Conservation (phyloP, 2,113 vertebrate genomes). For the Seriola dumerili region DNA sequence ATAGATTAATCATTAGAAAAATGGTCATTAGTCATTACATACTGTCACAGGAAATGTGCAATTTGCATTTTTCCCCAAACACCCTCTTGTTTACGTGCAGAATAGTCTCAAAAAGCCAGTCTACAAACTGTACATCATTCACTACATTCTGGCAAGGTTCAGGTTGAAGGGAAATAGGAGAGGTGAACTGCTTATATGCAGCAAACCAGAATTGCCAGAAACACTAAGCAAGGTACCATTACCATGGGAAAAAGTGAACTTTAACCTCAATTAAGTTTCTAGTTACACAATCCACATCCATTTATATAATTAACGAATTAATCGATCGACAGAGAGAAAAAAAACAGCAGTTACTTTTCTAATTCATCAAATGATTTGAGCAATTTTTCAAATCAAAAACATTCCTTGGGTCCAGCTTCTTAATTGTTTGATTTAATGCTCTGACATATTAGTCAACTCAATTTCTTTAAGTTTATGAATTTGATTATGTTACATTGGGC, state of each 20-base stretch:
- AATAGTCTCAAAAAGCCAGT: not conserved
- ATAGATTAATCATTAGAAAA: no score
- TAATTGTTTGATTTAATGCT: not conserved
- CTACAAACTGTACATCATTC: not conserved
- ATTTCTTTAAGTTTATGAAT: not conserved
- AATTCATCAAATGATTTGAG: not conserved
- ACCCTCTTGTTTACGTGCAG: not conserved
- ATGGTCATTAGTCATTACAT: not conserved
- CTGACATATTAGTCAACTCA: not conserved
- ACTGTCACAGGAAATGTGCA: not conserved
- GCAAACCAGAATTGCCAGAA: not conserved
- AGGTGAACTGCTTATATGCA: not conserved
- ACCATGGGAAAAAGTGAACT: not conserved
- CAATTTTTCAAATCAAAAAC: not conserved
- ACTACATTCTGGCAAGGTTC: not conserved
- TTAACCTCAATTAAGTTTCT: not conserved
- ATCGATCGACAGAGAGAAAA: no score
- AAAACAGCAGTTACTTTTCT: no score
- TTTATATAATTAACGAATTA: not conserved
- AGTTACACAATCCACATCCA: not conserved
- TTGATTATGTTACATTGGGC: not conserved
- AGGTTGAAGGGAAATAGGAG: not conserved
- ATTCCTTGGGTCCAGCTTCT: not conserved
- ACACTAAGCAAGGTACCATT: not conserved
- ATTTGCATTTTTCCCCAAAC: not conserved